phyloP scores from a whole-genome alignment of 2,888 invertebrate species.

The Mesodorylaimus sp. region DNA sequence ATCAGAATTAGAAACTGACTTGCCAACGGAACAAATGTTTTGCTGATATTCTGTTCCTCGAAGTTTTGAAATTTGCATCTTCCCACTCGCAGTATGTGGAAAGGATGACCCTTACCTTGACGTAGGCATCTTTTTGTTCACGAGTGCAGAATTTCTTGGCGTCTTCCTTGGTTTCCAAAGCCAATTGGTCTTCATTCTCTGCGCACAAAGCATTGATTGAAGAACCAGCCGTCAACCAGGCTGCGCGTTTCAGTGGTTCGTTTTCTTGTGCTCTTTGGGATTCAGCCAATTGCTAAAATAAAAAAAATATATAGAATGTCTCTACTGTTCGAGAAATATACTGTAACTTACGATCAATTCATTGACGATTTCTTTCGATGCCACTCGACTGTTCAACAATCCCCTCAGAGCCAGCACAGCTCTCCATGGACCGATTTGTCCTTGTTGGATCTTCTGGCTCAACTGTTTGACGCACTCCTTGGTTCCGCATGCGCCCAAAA shows the following conservation, averaged over 20 bases:
- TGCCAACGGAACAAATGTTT: too few species aligned
- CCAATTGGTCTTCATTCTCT: conserved; percentile 12
- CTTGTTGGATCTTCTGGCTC: conserved; percentile 14
- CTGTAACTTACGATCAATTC: conserved; percentile 11
- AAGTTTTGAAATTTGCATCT: too few species aligned
- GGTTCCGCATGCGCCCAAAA: conserved; percentile 16
- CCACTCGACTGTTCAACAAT: conserved; percentile 13
- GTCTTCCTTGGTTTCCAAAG: conserved; percentile 12
- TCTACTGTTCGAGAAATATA: too few species aligned
- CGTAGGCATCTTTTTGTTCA: conserved; percentile 1
- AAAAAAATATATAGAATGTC: too few species aligned
- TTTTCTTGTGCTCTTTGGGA: background rate
- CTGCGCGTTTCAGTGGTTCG: conserved; percentile 15
- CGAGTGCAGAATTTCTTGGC: conserved; percentile 7
- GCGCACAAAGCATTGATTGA: conserved; percentile 9
- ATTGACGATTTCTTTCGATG: conserved; percentile 11
- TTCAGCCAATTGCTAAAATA: conserved; percentile 3
- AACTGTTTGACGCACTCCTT: conserved; percentile 13
- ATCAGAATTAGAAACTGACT: too few species aligned
- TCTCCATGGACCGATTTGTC: conserved; percentile 15
- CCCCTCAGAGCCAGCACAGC: conserved; percentile 15
- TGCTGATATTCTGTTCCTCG: too few species aligned
- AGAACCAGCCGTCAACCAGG: conserved; percentile 17
- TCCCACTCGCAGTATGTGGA: too few species aligned
- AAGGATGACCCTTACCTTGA: conserved; percentile 9